Conservation (phyloP, 1,140 invertebrate genomes). For the Calephelis virginiensis region DNA sequence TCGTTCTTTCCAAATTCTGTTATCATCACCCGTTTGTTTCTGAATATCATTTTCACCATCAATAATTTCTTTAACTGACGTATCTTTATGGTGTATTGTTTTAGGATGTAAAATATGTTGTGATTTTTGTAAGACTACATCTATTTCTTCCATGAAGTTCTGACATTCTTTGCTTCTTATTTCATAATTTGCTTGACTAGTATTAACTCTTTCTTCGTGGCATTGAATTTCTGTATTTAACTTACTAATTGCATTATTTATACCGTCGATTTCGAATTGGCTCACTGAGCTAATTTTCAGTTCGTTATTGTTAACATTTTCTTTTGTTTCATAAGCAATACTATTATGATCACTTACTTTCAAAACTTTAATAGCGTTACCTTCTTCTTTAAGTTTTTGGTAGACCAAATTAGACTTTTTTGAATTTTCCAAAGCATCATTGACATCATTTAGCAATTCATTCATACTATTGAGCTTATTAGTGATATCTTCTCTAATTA, state of each 20-base stretch:
- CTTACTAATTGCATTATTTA: conserved; percentile 53
- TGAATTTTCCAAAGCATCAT: conserved; percentile 69
- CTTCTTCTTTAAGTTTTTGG: conserved; percentile 56
- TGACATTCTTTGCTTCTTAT: conserved; percentile 57
- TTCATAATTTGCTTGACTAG: conserved; percentile 58
- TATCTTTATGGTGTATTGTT: neutral
- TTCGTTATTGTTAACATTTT: conserved; percentile 23
- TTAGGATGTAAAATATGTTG: conserved; percentile 59
- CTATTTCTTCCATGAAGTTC: conserved; percentile 67
- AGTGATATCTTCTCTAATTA: conserved; percentile 69
- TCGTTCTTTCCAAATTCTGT: conserved; percentile 37
- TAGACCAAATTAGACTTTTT: conserved; percentile 65
- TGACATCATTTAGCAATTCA: conserved; percentile 70
- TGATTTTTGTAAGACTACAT: conserved; percentile 60
- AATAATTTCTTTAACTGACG: neutral
- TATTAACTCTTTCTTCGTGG: conserved; percentile 61
- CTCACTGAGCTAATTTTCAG: conserved; percentile 36
- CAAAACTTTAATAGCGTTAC: neutral
- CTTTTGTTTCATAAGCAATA: conserved; percentile 12
- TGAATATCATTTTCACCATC: conserved; percentile 19
- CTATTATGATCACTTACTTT: neutral
- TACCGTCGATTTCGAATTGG: conserved; percentile 54
- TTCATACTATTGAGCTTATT: conserved; percentile 75
- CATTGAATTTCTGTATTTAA: conserved; percentile 57
- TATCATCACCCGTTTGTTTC: conserved; percentile 26